Evolutionary conservation across 2,888 invertebrate genomes (phyloP).

Genomic region (Dynastes tityus): DNA sequence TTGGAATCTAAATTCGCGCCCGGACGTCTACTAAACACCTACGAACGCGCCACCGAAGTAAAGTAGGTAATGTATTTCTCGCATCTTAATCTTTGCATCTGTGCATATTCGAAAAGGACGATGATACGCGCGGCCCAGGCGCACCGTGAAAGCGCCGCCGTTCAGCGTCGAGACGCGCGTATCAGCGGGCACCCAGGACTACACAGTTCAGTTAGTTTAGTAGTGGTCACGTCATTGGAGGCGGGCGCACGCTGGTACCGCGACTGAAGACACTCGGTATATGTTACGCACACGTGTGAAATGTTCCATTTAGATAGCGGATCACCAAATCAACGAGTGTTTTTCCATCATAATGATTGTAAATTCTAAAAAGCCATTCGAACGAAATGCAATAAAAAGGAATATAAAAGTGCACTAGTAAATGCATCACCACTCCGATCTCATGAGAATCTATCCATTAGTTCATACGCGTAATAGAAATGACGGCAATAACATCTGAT

Average conservation of each 20-base stretch:
- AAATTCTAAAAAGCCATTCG: background rate
- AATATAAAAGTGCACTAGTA: background rate
- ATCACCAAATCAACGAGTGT: constrained; percentile 14
- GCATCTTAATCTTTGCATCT: constrained; percentile 58
- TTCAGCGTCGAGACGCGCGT: constrained; percentile 58
- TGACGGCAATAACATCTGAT: constrained; percentile 8
- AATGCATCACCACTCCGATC: constrained; percentile 1
- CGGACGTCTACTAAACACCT: constrained; percentile 42
- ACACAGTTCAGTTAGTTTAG: constrained; percentile 54
- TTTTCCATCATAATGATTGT: constrained; percentile 3
- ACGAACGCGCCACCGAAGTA: too few relatives aligned
- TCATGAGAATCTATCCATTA: constrained; percentile 17
- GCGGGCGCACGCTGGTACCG: constrained; percentile 58
- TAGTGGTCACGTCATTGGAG: constrained; percentile 61
- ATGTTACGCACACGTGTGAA: constrained; percentile 55
- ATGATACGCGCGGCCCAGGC: constrained; percentile 55
- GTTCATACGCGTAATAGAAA: constrained; percentile 22
- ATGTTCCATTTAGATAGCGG: constrained; percentile 32
- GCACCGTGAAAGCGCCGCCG: constrained; percentile 56
- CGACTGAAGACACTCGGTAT: constrained; percentile 51
- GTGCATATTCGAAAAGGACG: constrained; percentile 57
- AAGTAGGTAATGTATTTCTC: constrained; percentile 44
- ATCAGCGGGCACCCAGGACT: constrained; percentile 60
- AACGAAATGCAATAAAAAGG: background rate
- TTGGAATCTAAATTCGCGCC: constrained; percentile 40